phyloP scores from a whole-genome alignment of 2,113 vertebrate genomes.

The Poecile atricapillus region DNA sequence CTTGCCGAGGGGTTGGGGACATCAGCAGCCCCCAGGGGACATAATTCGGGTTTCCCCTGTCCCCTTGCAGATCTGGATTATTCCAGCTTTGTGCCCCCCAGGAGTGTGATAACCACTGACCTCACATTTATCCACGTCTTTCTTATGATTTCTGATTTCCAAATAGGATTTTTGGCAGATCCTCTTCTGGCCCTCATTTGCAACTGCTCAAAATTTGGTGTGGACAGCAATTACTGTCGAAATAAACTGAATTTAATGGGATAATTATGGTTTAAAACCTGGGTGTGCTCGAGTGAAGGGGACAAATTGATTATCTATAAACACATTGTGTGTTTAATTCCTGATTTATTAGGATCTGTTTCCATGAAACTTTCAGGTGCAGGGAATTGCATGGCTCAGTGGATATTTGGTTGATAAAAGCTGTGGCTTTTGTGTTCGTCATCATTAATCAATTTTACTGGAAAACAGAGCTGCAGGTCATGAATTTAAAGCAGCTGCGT shows the following conservation, averaged over 20 bases:
- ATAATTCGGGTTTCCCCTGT: rapidly evolving
- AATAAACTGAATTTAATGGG: neutral
- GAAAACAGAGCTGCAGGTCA: neutral
- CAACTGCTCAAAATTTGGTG: neutral
- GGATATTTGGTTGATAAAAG: neutral
- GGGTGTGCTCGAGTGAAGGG: neutral
- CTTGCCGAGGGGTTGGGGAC: neutral
- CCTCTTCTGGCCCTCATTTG: neutral
- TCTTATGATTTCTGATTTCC: neutral
- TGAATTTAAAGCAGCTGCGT: neutral
- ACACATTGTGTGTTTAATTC: neutral
- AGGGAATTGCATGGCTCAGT: neutral
- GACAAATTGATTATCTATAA: neutral
- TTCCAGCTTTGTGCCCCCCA: neutral
- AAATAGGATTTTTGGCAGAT: neutral
- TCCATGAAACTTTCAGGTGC: neutral
- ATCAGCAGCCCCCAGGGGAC: neutral
- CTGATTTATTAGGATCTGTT: neutral
- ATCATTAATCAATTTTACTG: neutral
- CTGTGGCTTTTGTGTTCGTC: neutral
- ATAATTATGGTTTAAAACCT: neutral
- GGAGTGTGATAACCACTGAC: neutral
- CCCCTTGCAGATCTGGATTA: neutral
- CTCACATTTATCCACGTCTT: neutral
- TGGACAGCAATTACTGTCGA: rapidly evolving